A percentile compares a stretch with the other conserved stretches of the same genome.
These are phyloP conservation scores for Blastomussa wellsi DNA, from an alignment of 92 coral and sea anemone genomes.

Conservation along the genomic window DNA sequence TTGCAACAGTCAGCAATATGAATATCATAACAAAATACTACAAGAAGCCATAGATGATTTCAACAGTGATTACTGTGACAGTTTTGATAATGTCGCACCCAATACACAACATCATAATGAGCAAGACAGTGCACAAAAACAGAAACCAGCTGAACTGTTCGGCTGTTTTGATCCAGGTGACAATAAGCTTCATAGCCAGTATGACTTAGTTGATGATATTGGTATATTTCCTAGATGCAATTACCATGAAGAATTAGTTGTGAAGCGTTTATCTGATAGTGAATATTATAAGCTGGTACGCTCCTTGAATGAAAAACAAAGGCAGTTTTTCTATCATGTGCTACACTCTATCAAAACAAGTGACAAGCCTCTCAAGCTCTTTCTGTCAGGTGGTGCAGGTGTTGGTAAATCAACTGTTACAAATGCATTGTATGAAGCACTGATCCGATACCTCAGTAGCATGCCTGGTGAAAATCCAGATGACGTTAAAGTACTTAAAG, in stretches of 20 bases:
- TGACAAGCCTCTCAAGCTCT: slow-evolving; percentile 45
- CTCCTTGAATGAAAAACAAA: no score
- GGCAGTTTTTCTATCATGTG: slow-evolving; percentile 60
- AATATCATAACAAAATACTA: slow-evolving; percentile 43
- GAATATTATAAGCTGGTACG: slow-evolving; percentile 29
- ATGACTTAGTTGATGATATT: no score
- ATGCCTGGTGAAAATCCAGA: no score
- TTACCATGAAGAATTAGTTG: slow-evolving; percentile 45
- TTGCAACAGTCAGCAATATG: no score
- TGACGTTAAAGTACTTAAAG: no score
- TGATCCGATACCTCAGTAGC: no score
- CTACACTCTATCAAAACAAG: slow-evolving; percentile 50
- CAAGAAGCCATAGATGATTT: slow-evolving; percentile 54
- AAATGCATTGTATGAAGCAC: no score
- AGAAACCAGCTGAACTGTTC: slow-evolving; percentile 55
- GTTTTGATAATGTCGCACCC: slow-evolving; percentile 31
- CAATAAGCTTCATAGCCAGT: slow-evolving; percentile 58
- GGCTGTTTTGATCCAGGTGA: slow-evolving; percentile 74
- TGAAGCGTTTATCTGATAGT: slow-evolving; percentile 35
- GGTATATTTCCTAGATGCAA: slow-evolving; percentile 58
- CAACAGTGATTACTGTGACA: slow-evolving; percentile 22
- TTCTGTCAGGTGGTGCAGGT: slow-evolving; percentile 63
- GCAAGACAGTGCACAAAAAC: slow-evolving; percentile 40
- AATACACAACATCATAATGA: slow-evolving; percentile 56
- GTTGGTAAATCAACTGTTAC: slow-evolving; percentile 72